Evolutionary conservation across 1,140 invertebrate genomes (phyloP), one percentile per base, ranked within the genome.

Genomic region (Heterodera carotae): DNA sequence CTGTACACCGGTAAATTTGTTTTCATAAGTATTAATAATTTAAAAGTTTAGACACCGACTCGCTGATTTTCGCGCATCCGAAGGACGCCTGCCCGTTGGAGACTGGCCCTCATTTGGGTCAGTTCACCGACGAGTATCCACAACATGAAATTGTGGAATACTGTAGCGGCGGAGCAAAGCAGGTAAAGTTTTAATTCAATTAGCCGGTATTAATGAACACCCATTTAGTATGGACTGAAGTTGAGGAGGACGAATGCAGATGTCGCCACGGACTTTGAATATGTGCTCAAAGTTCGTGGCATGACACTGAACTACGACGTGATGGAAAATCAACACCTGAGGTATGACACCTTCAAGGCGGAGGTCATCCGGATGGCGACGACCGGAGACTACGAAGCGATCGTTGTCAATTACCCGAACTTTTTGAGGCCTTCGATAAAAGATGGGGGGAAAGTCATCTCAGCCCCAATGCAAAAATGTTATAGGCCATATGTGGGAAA

Each of bases 1-100:
- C 27, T 68, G 34, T 68, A 68, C 25, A 68, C 67, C 6, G 67
- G 67, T 68, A 68, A 36, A n/a, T n/a, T n/a, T n/a, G n/a, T n/a
- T n/a, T n/a, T n/a, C n/a, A n/a, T n/a, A n/a, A n/a, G n/a, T n/a
- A n/a, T n/a, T n/a, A n/a, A n/a, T n/a, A n/a, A n/a, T n/a, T n/a
- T n/a, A n/a, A n/a, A n/a, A n/a, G n/a, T 69, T 69, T 15, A 69
- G 68, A 69, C 15, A 69, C 68, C 0, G 68, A 69, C 18, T 33
- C 27, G 3, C 68, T 69, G 10, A 69, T 69, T 0, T 34, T 69
- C 1, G 31, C 6, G 0, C 68, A 69, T 2, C 68, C 68, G 10
- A 15, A 12, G 15, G 33, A 36, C n/a, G n/a, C n/a, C n/a, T 36
- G 43, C 43, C 67, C 67, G n/a, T 27, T 68, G 5, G 7, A 68